Percentiles rank a stretch among this genome's conserved stretches.
Evolutionary conservation across 2,113 vertebrate species (phyloP).

Genomic region (Eurypyga helias): DNA sequence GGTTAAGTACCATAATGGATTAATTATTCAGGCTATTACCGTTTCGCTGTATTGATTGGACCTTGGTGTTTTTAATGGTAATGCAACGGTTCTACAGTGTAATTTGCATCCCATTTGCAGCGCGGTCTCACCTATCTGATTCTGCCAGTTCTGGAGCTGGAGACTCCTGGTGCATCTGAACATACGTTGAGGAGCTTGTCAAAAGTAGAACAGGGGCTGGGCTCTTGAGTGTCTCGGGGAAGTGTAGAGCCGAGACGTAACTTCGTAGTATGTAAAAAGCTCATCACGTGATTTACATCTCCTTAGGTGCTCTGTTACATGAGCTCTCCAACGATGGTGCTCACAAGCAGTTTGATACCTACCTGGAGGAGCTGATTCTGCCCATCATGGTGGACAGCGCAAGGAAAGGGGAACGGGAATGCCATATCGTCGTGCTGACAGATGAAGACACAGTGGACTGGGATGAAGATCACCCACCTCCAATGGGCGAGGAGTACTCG

Average conservation of each 20-base stretch:
- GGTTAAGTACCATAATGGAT: background rate
- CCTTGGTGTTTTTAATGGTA: background rate
- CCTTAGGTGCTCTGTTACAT: conserved; percentile 90
- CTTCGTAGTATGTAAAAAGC: background rate
- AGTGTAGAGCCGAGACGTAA: background rate
- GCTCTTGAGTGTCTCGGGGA: background rate
- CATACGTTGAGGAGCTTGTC: background rate
- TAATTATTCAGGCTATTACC: background rate
- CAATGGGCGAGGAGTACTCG: conserved; percentile 96
- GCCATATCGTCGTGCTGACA: conserved; percentile 93
- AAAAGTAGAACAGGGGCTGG: background rate
- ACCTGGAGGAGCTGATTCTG: conserved; percentile 94
- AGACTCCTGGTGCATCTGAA: background rate
- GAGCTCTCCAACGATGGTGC: conserved; percentile 95
- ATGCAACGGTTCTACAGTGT: background rate
- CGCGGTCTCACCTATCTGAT: background rate
- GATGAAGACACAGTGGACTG: conserved; percentile 96
- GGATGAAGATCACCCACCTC: conserved; percentile 94
- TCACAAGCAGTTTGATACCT: conserved; percentile 91
- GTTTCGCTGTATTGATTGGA: background rate
- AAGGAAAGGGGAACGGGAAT: conserved; percentile 91
- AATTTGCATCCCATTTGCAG: background rate
- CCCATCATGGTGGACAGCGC: conserved; percentile 95
- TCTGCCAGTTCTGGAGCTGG: background rate
- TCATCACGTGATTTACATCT: background rate